Evolutionary conservation across 2,797 vertebrate genomes (phyloP).

Genomic region (Acipenser oxyrinchus): DNA sequence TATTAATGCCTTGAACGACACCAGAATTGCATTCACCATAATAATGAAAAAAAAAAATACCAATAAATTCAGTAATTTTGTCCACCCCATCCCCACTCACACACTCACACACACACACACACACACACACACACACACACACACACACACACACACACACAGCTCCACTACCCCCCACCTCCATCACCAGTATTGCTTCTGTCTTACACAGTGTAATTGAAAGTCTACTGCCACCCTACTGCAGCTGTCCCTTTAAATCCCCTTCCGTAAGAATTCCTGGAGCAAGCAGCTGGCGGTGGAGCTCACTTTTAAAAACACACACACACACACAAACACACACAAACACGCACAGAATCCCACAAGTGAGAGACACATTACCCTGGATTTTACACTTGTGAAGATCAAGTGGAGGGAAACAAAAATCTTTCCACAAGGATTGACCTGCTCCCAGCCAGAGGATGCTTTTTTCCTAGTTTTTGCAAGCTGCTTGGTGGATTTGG

Average conservation of each 20-base stretch:
- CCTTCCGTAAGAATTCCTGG: slow-evolving; percentile 32
- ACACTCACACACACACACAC: background rate
- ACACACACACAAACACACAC: slow-evolving; percentile 23
- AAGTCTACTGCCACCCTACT: slow-evolving; percentile 12
- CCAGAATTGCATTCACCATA: too few species aligned
- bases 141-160: too few species aligned
- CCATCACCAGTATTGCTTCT: background rate
- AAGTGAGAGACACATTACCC: slow-evolving; percentile 30
- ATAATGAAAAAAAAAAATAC: too few species aligned
- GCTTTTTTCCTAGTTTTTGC: slow-evolving; percentile 46
- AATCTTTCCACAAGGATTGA: slow-evolving; percentile 57
- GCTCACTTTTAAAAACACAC: slow-evolving; percentile 20
- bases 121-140: background rate
- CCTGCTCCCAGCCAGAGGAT: slow-evolving; percentile 49
- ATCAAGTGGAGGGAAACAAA: slow-evolving; percentile 44
- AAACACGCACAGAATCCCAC: slow-evolving; percentile 26
- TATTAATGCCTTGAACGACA: too few species aligned
- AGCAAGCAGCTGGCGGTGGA: slow-evolving; percentile 35
- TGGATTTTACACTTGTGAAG: slow-evolving; percentile 48
- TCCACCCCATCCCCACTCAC: background rate
- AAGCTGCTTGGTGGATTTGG: slow-evolving; percentile 53
- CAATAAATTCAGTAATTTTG: too few species aligned
- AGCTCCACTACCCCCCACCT: background rate
- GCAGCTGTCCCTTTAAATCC: slow-evolving; percentile 49
- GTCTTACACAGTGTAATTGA: background rate